Evolutionary conservation across 2,888 invertebrate genomes (phyloP).

Genomic region (Ypsolopha sequella): DNA sequence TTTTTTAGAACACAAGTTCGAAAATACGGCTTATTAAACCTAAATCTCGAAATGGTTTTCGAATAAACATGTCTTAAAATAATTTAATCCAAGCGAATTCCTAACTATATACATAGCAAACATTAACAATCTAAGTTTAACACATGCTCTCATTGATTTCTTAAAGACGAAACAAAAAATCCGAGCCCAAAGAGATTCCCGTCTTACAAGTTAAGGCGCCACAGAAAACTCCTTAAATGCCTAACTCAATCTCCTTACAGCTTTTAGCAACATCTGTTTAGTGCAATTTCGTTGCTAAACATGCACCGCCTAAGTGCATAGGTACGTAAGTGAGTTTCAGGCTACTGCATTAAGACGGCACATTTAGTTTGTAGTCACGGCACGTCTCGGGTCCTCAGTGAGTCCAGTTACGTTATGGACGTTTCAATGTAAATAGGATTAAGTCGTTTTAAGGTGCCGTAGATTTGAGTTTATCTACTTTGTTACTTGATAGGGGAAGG

Average conservation of each 20-base stretch:
- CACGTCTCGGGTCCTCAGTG: background rate
- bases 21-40: too few relatives aligned
- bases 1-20: too few relatives aligned
- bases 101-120: too few relatives aligned
- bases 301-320: slow-evolving; percentile 1
- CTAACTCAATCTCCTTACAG: background rate
- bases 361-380: background rate
- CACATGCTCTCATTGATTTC: too few relatives aligned
- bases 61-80: too few relatives aligned
- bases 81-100: too few relatives aligned
- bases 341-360: background rate
- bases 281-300: slow-evolving; percentile 3
- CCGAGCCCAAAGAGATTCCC: too few relatives aligned
- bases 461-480: background rate
- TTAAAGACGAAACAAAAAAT: too few relatives aligned
- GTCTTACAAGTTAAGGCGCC: too few relatives aligned
- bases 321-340: background rate
- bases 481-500: background rate
- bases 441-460: background rate
- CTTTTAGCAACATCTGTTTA: slow-evolving; percentile 3
- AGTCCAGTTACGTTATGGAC: background rate
- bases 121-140: too few relatives aligned
- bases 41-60: too few relatives aligned
- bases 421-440: background rate
- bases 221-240: too few relatives aligned